Evolutionary conservation across 2,797 vertebrate species (phyloP).

Genomic region (Melanotaenia boesemani): DNA sequence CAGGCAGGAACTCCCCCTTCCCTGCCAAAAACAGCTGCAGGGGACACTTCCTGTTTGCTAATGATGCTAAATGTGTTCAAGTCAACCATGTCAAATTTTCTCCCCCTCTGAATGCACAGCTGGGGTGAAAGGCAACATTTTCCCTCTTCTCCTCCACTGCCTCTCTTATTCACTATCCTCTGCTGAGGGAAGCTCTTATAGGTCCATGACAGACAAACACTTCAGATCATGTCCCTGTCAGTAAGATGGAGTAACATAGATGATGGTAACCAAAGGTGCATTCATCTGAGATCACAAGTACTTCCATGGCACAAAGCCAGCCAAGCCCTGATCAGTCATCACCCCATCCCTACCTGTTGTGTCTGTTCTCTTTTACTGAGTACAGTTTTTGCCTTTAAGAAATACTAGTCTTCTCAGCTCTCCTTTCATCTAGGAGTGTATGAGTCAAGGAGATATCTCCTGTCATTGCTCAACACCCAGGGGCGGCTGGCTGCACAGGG

Average conservation of each 20-base stretch:
- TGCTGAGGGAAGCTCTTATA: conserved; percentile 45
- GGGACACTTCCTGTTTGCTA: conserved; percentile 88
- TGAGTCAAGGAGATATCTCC: conserved; percentile 77
- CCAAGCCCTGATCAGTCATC: conserved; percentile 72
- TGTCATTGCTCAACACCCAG: conserved; percentile 73
- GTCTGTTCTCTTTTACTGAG: conserved; percentile 65
- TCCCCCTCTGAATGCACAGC: conserved; percentile 78
- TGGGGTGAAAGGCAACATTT: conserved; percentile 67
- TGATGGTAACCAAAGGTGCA: conserved; percentile 66
- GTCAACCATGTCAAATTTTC: conserved; percentile 85
- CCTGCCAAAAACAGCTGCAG: conserved; percentile 83
- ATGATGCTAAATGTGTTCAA: conserved; percentile 88
- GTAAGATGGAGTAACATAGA: conserved; percentile 44
- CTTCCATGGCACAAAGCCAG: conserved; percentile 67
- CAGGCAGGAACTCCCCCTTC: conserved; percentile 58
- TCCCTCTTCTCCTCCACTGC: conserved; percentile 34
- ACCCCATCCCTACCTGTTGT: conserved; percentile 72
- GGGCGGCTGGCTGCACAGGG: conserved; percentile 56
- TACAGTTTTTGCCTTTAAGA: conserved; percentile 59
- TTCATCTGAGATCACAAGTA: conserved; percentile 72
- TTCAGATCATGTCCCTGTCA: conserved; percentile 55
- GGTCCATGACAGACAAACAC: conserved; percentile 51
- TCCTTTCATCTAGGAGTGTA: conserved; percentile 70
- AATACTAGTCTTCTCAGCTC: conserved; percentile 60
- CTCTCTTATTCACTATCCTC: conserved; percentile 35